Evolutionary conservation across 2,113 vertebrate species (phyloP), one percentile per base, ranked within the genome.

Genomic region (Phaethon lepturus): DNA sequence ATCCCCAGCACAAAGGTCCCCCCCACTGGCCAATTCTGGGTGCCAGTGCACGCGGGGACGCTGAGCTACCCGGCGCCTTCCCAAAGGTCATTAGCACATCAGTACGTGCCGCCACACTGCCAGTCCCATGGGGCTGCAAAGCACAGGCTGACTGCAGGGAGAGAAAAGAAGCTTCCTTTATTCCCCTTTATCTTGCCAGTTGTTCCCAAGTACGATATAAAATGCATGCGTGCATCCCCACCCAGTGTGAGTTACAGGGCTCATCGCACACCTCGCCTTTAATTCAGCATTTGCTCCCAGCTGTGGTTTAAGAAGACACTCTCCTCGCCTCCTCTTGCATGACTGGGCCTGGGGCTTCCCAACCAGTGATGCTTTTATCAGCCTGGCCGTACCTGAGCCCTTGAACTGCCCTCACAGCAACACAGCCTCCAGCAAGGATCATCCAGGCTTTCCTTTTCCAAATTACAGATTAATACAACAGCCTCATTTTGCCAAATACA

Each of bases 201-300:
- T 71, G 7, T 42, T 78, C 56, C 66, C 3, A 44, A 69, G 12
- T 6, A 33, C 0, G 0, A 25, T 3, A 18, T 2, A 17, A 88
- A 92, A 52, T 2, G 14, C 59, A 35, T 0, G 2, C 1, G 2
- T 31, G 10, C 40, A n/a, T 9, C 50, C 86, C 29, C 25, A 62
- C 0, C 3, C 11, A 6, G 49, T 8, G 86, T 2, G 23, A 52
- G 77, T 35, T 9, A 8, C 23, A 35, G 63, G 24, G 44, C 52
- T 26, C 81, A 31, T 13, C 2, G 4, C 25, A 23, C 38, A 17
- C 52, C 15, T 38, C 19, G 7, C 24, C 40, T 74, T 42, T 8
- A 6, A 17, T 11, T 49, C 44, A 40, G 13, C 75, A 71, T 86
- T 50, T 77, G 55, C 50, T 53, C 42, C 64, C 18, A 8, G 29